Percentiles rank a stretch among this genome's conserved stretches.
phyloP scores from a whole-genome alignment of 2,888 invertebrate species.

The Diachrysia chrysitis region DNA sequence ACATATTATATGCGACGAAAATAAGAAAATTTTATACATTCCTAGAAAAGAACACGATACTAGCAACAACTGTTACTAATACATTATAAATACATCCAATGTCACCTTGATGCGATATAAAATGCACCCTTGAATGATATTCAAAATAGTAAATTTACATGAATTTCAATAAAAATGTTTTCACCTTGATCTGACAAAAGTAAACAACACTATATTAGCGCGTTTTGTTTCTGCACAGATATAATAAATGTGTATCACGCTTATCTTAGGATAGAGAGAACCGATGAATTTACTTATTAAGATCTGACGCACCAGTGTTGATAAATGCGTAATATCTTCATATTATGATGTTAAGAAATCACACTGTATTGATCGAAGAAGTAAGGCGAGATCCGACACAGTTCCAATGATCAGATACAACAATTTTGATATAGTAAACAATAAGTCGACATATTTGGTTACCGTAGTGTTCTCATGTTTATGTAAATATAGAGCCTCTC shows the following conservation, averaged over 20 bases:
- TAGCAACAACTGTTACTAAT: background rate
- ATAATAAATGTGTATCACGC: constrained; percentile 4
- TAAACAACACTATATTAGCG: constrained; percentile 19
- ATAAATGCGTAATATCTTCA: constrained; percentile 1
- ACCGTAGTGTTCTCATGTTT: too few species aligned
- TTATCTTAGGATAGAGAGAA: background rate
- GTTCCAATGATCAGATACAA: background rate
- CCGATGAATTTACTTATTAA: background rate
- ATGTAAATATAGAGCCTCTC: too few species aligned
- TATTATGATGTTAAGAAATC: background rate
- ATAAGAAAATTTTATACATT: background rate
- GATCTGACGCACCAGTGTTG: background rate
- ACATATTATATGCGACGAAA: too few species aligned
- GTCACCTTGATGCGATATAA: constrained; percentile 33
- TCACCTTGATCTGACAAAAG: constrained; percentile 12
- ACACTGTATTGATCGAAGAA: background rate
- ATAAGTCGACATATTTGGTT: too few species aligned
- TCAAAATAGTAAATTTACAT: constrained; percentile 36
- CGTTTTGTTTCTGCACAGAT: background rate
- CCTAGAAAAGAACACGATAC: background rate
- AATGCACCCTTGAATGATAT: constrained; percentile 44
- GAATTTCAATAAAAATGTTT: constrained; percentile 33
- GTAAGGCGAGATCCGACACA: background rate
- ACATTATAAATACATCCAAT: constrained; percentile 22
- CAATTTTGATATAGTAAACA: too few species aligned